Base-by-base conservation (phyloP, 1,140 invertebrate species). In the Drosophila sp. region DNA sequence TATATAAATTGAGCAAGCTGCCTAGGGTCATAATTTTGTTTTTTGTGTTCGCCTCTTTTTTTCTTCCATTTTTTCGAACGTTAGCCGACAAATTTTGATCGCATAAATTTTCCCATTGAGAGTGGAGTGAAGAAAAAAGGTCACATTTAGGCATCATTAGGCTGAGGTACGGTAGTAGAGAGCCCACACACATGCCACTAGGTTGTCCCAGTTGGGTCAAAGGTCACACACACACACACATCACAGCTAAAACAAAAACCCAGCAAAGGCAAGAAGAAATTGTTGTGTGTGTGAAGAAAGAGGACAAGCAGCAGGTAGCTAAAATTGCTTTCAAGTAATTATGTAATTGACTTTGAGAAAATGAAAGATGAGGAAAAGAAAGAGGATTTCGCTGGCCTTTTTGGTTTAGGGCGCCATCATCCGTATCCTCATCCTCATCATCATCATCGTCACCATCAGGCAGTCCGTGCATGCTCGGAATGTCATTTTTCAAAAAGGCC, bases 261-360 rank as follows among this genome's bases (percentile, higher is more conserved):
- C 4, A 47, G 2, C 54, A 54, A 40, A 40, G 25, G 30, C 5
- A 57, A 17, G 32, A 25, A 58, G 17, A 47, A 47, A 2, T n/a
- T 33, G 41, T n/a, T n/a, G n/a, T n/a, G n/a, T n/a, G n/a, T n/a
- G n/a, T n/a, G n/a, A n/a, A n/a, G n/a, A 66, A 33, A 55, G 58
- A 61, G 62, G 40, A 66, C 50, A 60, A 29, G 7, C 60, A 17
- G 32, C 56, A 83, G 80, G 50, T 17, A 64, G 61, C 32, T 41
- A 72, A 84, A 84, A 84, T 80, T 68, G 80, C 72, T 76, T 67
- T 82, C 74, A 84, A 84, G 76, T 84, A 84, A 84, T 84, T 84
- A 84, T 80, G 80, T 80, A 84, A 84, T 84, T 84, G 80, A 80
- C 80, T 84, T 80, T 79, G 33, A 10, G 50, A 55, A 56, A 72